phyloP scores from a whole-genome alignment of 2,113 vertebrate species.

The Oreotrochilus melanogaster region DNA sequence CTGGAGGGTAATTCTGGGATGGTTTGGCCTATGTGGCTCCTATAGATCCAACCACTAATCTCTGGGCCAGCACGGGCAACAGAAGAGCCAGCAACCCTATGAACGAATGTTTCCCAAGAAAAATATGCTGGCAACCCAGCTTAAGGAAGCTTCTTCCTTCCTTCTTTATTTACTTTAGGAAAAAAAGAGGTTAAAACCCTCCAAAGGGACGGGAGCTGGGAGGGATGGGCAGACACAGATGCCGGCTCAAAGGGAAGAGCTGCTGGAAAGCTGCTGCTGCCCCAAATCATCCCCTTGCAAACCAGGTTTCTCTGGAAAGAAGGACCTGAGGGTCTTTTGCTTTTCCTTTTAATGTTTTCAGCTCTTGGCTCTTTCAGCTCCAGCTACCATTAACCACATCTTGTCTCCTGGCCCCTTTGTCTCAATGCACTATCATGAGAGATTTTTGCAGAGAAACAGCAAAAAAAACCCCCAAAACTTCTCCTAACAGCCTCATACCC shows the following conservation, averaged over 20 bases:
- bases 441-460: neutral
- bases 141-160: neutral
- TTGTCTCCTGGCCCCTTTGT: neutral
- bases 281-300: neutral
- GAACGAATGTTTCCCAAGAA: neutral
- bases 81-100: neutral
- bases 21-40: neutral
- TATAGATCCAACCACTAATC: neutral
- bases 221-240: neutral
- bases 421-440: accelerated
- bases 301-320: neutral
- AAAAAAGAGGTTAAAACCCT: neutral
- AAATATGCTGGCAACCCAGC: neutral
- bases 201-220: neutral
- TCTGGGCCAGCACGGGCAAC: accelerated
- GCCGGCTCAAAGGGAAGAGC: neutral
- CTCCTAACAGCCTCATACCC: neutral
- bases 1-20: neutral
- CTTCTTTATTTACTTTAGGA: neutral
- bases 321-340: neutral
- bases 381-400: neutral
- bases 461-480: neutral
- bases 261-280: neutral
- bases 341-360: neutral
- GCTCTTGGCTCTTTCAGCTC: neutral